A percentile compares a stretch with the other conserved stretches of the same genome.
Evolutionary conservation across 2,888 invertebrate genomes (phyloP).

Genomic region (Neocrepidodera transversa): DNA sequence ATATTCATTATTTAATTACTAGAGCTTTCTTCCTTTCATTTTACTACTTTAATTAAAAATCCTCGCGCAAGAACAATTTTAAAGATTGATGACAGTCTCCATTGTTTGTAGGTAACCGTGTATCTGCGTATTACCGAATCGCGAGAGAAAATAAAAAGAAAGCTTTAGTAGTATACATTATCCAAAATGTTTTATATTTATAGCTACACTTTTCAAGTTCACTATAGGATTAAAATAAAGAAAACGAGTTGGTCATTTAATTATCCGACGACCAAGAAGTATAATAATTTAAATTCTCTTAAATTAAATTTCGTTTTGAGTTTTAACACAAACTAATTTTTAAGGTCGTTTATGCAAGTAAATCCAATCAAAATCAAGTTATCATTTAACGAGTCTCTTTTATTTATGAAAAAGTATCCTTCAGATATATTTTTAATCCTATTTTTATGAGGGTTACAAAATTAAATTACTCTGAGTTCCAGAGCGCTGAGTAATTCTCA

Average conservation of each 20-base stretch:
- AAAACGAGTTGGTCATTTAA: too few relatives aligned
- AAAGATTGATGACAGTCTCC: not conserved
- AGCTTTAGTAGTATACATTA: too few relatives aligned
- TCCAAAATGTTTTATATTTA: too few relatives aligned
- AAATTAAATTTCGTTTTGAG: too few relatives aligned
- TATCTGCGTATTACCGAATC: not conserved
- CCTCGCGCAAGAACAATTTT: not conserved
- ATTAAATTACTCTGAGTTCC: not conserved
- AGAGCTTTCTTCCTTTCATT: not conserved
- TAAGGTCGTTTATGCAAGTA: not conserved
- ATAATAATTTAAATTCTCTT: too few relatives aligned
- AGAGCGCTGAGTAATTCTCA: not conserved
- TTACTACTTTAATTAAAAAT: slow-evolving; percentile 6
- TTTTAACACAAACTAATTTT: too few relatives aligned
- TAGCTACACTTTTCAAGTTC: too few relatives aligned
- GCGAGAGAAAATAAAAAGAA: slow-evolving; percentile 9
- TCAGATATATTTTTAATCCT: slow-evolving; percentile 13
- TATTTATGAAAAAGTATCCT: slow-evolving; percentile 12
- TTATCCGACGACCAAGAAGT: too few relatives aligned
- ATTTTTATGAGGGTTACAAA: slow-evolving; percentile 7
- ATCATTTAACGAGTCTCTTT: slow-evolving; percentile 10
- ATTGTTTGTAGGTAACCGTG: slow-evolving; percentile 6
- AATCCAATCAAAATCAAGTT: slow-evolving; percentile 6
- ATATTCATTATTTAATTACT: not conserved
- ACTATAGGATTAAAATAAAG: too few relatives aligned